Evolutionary conservation across 2,888 invertebrate genomes (phyloP), one percentile per base, ranked within the genome.

Genomic region (Caenorhabditis zanzibari): DNA sequence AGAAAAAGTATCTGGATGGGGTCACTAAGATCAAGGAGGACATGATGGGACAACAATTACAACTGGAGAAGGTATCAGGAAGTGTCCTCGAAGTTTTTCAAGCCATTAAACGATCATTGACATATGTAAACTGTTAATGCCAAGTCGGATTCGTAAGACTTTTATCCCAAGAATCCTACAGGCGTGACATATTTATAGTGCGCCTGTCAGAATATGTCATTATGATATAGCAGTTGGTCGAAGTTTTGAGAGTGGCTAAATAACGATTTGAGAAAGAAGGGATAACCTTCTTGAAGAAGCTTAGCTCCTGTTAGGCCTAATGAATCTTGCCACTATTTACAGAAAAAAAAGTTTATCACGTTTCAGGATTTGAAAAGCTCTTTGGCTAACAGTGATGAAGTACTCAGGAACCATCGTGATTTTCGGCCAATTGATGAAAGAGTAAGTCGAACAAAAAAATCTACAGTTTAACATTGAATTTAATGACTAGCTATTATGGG

Each of bases 341-440:
- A 19, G 41, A 52, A n/a, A n/a, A n/a, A n/a, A n/a, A 54, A 28
- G 52, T 68, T 68, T 66, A 35, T 76, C 52, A 77, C 44, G 61
- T 81, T 76, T 52, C 66, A 86, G 86, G 80, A 81, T 52, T 64
- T 63, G 52, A 64, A 74, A 54, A 74, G 12, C 10, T 73, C 84
- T 10, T 41, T 81, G 38, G 54, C 64, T 24, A 49, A 69, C 14
- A 63, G 76, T 35, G 66, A 77, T 3, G 56, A 76, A 7, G 81
- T 82, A 9, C 61, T 86, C 28, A 54, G 47, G 28, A 71, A 9
- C 10, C 86, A 86, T 54, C 79, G 69, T 24, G 75, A 79, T 28
- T 80, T 74, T 32, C 54, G 86, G 3, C 86, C 86, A n/a, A 74
- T 86, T 49, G 86, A 86, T 54, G 81, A 86, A 41, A 61, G 69